phyloP scores from a whole-genome alignment of 2,888 invertebrate species.

The Leptinotarsa peninsularis region DNA sequence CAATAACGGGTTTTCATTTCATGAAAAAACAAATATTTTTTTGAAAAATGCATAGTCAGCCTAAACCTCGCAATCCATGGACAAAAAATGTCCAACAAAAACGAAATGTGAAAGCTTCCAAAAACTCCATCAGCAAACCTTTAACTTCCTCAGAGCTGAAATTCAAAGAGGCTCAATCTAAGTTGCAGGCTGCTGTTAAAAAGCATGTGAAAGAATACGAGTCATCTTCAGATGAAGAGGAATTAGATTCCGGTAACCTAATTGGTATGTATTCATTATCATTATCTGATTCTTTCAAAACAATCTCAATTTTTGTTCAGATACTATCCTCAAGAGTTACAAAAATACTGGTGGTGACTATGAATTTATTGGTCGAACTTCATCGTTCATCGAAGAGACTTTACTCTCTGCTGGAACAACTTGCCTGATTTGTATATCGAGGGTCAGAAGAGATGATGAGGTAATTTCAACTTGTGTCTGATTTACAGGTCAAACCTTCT shows the following conservation, averaged over 20 bases:
- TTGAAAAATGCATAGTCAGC: constrained; percentile 46
- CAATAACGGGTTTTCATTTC: too few species aligned
- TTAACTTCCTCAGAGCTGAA: constrained; percentile 57
- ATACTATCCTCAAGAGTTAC: constrained; percentile 68
- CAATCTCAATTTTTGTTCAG: constrained; percentile 54
- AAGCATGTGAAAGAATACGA: constrained; percentile 67
- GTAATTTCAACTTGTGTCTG: constrained; percentile 60
- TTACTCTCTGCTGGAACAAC: constrained; percentile 84
- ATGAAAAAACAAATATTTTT: too few species aligned
- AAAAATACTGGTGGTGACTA: constrained; percentile 62
- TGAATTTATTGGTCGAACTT: constrained; percentile 71
- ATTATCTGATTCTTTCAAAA: neutral
- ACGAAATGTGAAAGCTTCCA: constrained; percentile 30
- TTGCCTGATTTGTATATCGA: constrained; percentile 91
- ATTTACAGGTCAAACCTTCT: too few species aligned
- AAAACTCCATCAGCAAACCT: constrained; percentile 33
- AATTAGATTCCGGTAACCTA: constrained; percentile 67
- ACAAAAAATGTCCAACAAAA: constrained; percentile 50
- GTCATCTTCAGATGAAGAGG: constrained; percentile 70
- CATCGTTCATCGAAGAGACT: constrained; percentile 81
- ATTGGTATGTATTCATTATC: constrained; percentile 62
- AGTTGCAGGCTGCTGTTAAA: constrained; percentile 68
- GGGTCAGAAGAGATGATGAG: constrained; percentile 82
- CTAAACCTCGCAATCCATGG: constrained; percentile 54
- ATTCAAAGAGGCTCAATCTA: constrained; percentile 67